Evolutionary conservation across 2,113 vertebrate genomes (phyloP).

Genomic region (Phalacrocorax brasilianus): DNA sequence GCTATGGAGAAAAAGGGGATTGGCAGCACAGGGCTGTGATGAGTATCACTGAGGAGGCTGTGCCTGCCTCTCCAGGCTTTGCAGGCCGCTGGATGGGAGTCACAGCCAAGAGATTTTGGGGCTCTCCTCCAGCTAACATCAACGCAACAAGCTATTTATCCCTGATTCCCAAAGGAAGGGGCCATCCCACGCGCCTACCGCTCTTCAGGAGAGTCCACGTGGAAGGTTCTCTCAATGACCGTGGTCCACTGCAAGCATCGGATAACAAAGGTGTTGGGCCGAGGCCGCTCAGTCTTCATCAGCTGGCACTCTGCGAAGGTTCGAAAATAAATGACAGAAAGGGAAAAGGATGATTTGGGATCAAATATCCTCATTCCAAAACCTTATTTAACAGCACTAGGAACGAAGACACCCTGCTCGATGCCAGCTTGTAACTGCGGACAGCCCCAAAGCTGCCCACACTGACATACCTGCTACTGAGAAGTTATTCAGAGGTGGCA

Average conservation of each 20-base stretch:
- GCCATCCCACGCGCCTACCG: constrained; percentile 52
- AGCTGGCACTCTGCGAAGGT: constrained; percentile 4
- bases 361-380: neutral
- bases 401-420: neutral
- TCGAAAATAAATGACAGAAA: neutral
- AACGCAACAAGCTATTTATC: fast-evolving
- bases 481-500: constrained; percentile 93
- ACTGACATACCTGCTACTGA: constrained; percentile 85
- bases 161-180: fast-evolving
- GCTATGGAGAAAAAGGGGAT: constrained; percentile 36
- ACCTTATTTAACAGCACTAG: no score
- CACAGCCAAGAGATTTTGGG: fast-evolving
- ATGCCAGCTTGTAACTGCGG: fast-evolving
- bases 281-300: constrained; percentile 87
- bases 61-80: neutral
- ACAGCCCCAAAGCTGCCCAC: fast-evolving
- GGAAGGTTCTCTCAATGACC: constrained; percentile 93
- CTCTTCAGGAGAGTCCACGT: constrained; percentile 89
- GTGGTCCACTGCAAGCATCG: constrained; percentile 96
- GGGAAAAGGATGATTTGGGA: neutral
- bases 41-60: neutral
- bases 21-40: neutral
- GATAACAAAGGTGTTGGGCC: constrained; percentile 94
- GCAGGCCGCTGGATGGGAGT: neutral
- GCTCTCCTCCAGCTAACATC: neutral